Percentiles rank a stretch among this genome's conserved stretches.
These are phyloP conservation scores for Apis laboriosa DNA, from an alignment of 1,140 invertebrate genomes.

Conservation along the genomic window DNA sequence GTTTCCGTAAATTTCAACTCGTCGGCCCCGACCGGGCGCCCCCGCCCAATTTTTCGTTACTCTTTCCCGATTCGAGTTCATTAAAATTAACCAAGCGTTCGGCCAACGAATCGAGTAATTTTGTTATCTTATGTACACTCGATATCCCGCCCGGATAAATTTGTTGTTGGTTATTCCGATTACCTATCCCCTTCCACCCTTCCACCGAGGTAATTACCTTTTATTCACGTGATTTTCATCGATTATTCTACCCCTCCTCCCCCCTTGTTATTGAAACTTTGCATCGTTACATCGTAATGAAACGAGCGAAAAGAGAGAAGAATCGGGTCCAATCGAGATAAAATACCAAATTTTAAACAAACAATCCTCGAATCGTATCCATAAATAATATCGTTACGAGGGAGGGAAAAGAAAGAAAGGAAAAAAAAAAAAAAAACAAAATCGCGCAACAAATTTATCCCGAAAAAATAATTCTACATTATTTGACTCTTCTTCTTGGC, in stretches of 20 bases:
- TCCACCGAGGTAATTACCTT: slow-evolving; percentile 2
- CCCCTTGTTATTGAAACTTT: not conserved
- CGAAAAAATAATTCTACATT: no score
- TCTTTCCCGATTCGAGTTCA: not conserved
- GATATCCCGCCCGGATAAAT: not conserved
- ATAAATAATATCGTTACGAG: not conserved
- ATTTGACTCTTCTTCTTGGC: no score
- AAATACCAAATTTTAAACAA: not conserved
- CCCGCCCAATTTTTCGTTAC: not conserved
- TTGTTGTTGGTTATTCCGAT: slow-evolving; percentile 6
- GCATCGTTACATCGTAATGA: not conserved
- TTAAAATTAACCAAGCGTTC: slow-evolving; percentile 8
- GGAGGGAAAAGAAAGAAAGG: no score
- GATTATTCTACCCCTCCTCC: not conserved
- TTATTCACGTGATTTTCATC: slow-evolving; percentile 20
- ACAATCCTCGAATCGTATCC: not conserved
- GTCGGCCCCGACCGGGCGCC: not conserved
- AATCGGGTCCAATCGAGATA: not conserved
- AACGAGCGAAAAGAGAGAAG: not conserved
- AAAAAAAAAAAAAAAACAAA: no score
- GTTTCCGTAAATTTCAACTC: not conserved
- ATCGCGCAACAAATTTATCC: no score
- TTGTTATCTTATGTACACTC: slow-evolving; percentile 26
- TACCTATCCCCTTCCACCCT: not conserved
- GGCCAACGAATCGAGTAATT: slow-evolving; percentile 4